Base-by-base conservation (phyloP, 2,797 vertebrate species). In the Molothrus aeneus region DNA sequence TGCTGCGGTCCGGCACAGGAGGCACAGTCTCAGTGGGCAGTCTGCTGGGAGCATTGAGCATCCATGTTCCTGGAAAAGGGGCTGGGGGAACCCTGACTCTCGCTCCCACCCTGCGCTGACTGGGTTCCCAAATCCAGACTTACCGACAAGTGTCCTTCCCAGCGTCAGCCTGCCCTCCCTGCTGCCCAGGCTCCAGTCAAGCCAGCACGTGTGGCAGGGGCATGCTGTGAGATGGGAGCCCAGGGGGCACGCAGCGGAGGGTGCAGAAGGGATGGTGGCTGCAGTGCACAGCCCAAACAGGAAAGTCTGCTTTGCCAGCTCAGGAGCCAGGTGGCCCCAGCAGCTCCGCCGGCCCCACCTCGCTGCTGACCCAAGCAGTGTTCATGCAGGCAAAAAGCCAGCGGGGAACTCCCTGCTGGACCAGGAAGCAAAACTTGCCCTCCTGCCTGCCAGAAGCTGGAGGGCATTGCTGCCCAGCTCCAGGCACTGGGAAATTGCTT, bases 241-340 rank as follows among this genome's bases (percentile, higher is more conserved):
- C 3, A 2, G 34, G 0, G 0, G 77, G 12, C 3, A 8, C 4
- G 0, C 22, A 66, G 59, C 38, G 3, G 24, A 72, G 53, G 40
- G 64, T 54, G 38, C 38, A 54, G 59, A 36, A 74, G 63, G 40
- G 69, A 78, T 31, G 42, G 48, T 32, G 73, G 29, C 85, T 74
- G 53, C 75, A 65, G 77, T 3, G 74, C 71, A 54, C 43, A 5
- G 65, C 40, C 0, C 0, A 96, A 97, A 96, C 96, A 79, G 90
- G 95, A 97, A 96, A 96, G 80, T 95, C 96, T 88, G 84, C 97
- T 97, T 95, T 96, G 84, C 53, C 71, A 90, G 74, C 85, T 73
- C 92, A 89, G 93, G 74, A 94, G 70, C 80, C 15, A 0, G 78
- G 86, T 6, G 38, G 90, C 90, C 88, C 75, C 94, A 88, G 91